These are phyloP conservation scores for Cryptus viduatorius DNA, from an alignment of 2,888 invertebrate species.

Conservation along the genomic window DNA sequence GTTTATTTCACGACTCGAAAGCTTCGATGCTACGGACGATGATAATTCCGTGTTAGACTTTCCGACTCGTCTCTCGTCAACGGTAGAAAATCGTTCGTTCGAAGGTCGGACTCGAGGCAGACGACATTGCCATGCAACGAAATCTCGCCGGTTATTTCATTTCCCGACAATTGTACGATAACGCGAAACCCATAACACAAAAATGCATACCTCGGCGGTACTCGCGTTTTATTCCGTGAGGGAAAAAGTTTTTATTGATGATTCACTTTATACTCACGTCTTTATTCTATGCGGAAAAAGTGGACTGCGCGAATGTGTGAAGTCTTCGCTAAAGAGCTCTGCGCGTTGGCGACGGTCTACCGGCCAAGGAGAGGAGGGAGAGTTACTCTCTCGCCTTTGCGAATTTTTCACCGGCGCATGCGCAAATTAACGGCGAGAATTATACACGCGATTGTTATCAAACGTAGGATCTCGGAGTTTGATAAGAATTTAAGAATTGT, in stretches of 20 bases:
- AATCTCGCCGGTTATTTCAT: conserved; percentile 75
- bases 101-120: conserved; percentile 72
- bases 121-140: conserved; percentile 74
- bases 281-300: conserved; percentile 71
- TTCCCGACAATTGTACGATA: background rate
- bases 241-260: background rate
- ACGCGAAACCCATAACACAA: background rate
- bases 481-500: background rate
- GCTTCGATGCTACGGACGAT: conserved; percentile 33
- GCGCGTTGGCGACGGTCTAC: conserved; percentile 72
- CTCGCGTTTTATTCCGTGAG: background rate
- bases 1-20: background rate
- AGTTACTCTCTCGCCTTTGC: conserved; percentile 13
- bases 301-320: conserved; percentile 74
- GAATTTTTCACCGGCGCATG: conserved; percentile 66
- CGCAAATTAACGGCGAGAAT: conserved; percentile 63
- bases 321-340: conserved; percentile 71
- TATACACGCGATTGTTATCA: conserved; percentile 11
- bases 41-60: background rate
- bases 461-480: background rate
- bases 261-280: conserved; percentile 74
- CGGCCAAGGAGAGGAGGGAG: conserved; percentile 52
- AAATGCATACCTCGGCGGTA: background rate
- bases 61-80: conserved; percentile 16
- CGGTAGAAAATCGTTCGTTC: conserved; percentile 31